These are phyloP conservation scores for Micropterix aruncella DNA, from an alignment of 2,888 invertebrate species.

Conservation along the genomic window DNA sequence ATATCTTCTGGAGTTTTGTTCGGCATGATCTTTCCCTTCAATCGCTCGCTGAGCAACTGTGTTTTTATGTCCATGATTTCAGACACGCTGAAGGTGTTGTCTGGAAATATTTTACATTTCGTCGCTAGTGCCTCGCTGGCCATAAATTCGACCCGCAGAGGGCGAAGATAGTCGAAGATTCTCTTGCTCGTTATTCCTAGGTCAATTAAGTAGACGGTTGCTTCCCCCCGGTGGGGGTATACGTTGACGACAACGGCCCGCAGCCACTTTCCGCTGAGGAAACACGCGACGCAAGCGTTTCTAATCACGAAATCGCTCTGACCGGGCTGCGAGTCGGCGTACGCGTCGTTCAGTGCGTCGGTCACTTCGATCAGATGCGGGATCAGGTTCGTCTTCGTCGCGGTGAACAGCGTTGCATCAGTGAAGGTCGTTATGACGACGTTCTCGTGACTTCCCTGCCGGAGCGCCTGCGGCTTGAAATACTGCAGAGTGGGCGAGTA, in stretches of 20 bases:
- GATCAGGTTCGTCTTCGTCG: neutral
- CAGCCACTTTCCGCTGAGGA: neutral
- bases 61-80: too few species aligned
- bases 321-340: neutral
- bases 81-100: too few species aligned
- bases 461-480: neutral
- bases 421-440: neutral
- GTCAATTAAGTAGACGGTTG: neutral
- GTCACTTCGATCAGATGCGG: neutral
- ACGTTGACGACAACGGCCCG: neutral
- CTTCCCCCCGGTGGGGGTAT: neutral
- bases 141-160: too few species aligned
- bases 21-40: too few species aligned
- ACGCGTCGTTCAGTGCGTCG: neutral
- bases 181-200: neutral
- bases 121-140: too few species aligned
- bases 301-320: neutral
- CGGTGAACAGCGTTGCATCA: neutral
- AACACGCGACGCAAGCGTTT: neutral
- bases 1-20: too few species aligned
- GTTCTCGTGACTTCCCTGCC: neutral
- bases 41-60: too few species aligned
- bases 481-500: too few species aligned
- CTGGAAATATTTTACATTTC: too few species aligned
- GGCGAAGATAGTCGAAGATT: too few species aligned